Evolutionary conservation across 2,113 vertebrate species (phyloP).

Genomic region (Cepphus grylle): DNA sequence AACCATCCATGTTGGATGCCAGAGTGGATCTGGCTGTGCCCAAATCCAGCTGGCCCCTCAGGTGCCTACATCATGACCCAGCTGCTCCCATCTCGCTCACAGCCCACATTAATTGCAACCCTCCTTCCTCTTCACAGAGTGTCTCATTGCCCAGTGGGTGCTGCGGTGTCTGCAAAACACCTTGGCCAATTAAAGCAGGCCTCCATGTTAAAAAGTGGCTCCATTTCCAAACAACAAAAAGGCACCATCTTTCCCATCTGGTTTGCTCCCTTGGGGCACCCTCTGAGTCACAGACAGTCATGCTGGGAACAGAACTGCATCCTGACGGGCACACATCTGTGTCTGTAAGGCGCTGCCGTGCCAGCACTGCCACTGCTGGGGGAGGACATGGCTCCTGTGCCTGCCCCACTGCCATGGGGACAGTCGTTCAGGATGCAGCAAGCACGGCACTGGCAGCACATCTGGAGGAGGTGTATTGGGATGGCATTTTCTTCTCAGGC

Average conservation of each 20-base stretch:
- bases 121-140: neutral
- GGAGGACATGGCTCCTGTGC: neutral
- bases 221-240: neutral
- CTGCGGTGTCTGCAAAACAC: neutral
- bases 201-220: neutral
- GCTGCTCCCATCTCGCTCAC: neutral
- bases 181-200: neutral
- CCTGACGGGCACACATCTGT: neutral
- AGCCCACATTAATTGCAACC: neutral
- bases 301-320: neutral
- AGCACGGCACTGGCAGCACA: rapidly evolving
- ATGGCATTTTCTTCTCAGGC: neutral
- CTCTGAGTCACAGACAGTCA: neutral
- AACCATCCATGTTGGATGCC: neutral
- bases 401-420: rapidly evolving
- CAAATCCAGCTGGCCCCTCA: neutral
- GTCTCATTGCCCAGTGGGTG: neutral
- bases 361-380: rapidly evolving
- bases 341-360: neutral
- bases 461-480: neutral
- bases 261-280: neutral
- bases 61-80: neutral
- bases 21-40: neutral
- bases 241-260: neutral
- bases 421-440: neutral